Evolutionary conservation across 1,140 invertebrate genomes (phyloP).

Genomic region (Achroia grisella): DNA sequence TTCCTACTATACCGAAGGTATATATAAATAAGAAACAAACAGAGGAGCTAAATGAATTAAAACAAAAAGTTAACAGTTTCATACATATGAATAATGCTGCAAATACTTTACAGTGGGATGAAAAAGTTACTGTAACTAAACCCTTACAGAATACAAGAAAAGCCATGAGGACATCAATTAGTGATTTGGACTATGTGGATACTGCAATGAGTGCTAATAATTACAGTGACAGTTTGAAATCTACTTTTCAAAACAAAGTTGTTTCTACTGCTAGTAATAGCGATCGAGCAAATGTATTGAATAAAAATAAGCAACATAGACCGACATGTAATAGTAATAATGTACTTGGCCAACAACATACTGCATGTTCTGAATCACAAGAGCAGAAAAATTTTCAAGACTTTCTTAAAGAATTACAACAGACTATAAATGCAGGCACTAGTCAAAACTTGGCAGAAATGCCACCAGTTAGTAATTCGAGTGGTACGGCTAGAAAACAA

Average conservation of each 20-base stretch:
- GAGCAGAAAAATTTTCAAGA: constrained; percentile 15
- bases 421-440: constrained; percentile 34
- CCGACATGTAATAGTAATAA: not conserved
- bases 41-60: not conserved
- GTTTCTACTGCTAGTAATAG: no score
- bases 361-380: not conserved
- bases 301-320: no score
- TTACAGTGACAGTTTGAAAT: no score
- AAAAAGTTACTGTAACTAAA: no score
- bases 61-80: not conserved
- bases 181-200: no score
- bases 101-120: no score
- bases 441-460: constrained; percentile 4
- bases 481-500: constrained; percentile 8
- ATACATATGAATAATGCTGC: no score
- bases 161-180: no score
- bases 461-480: not conserved
- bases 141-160: no score
- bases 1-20: constrained; percentile 27
- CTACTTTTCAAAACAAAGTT: no score
- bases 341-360: not conserved
- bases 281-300: no score
- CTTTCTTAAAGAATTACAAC: constrained; percentile 40
- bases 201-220: no score
- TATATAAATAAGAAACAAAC: constrained; percentile 29